A percentile compares a stretch with the other conserved stretches of the same genome.
phyloP scores from a whole-genome alignment of 2,888 invertebrate genomes.

The Brenthis daphne region DNA sequence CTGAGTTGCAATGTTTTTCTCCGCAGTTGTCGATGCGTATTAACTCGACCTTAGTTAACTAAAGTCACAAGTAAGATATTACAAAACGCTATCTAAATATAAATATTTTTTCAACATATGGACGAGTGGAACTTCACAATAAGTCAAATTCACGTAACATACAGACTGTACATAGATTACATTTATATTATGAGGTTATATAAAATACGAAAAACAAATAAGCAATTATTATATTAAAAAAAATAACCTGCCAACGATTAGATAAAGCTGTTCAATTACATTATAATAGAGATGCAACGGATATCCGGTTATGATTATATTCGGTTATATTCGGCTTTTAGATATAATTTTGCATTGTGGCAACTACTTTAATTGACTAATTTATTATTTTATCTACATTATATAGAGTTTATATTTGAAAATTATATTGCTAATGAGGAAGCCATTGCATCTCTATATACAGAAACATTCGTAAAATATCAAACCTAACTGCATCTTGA shows the following conservation, averaged over 20 bases:
- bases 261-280: neutral
- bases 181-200: neutral
- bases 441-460: slow-evolving; percentile 4
- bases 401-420: neutral
- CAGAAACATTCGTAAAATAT: neutral
- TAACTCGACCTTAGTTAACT: neutral
- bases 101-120: slow-evolving; percentile 27
- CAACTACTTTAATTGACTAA: too few relatives aligned
- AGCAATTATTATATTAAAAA: slow-evolving; percentile 9
- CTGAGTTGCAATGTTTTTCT: too few relatives aligned
- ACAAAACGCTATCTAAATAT: slow-evolving; percentile 22
- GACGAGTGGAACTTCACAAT: slow-evolving; percentile 22
- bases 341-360: too few relatives aligned
- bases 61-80: slow-evolving; percentile 11
- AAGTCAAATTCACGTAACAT: slow-evolving; percentile 5
- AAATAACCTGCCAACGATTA: slow-evolving; percentile 10
- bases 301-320: neutral
- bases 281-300: neutral
- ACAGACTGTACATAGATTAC: slow-evolving; percentile 26
- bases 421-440: neutral
- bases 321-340: too few relatives aligned
- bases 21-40: too few relatives aligned
- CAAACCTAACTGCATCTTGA: neutral
- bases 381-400: neutral
- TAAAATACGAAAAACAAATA: neutral